Conservation (phyloP, 2,888 invertebrate species). For the Drosophila borborema region DNA sequence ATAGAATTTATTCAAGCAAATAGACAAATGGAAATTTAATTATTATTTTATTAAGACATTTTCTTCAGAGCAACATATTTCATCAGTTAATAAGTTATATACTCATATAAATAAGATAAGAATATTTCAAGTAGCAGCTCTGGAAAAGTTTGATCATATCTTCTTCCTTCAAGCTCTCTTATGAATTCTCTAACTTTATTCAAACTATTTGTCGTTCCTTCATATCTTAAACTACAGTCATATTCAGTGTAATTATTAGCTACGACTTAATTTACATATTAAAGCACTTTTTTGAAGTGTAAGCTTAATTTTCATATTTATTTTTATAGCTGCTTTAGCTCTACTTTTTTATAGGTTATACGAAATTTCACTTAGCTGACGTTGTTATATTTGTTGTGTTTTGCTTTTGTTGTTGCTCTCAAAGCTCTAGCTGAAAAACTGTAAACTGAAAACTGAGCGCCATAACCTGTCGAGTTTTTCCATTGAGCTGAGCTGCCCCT, state of each 20-base stretch:
- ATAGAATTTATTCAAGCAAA: too few relatives aligned
- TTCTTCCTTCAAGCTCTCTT: background rate
- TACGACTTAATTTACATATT: background rate
- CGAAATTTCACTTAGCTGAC: conserved; percentile 25
- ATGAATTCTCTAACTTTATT: background rate
- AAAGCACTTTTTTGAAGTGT: background rate
- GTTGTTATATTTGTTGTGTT: background rate
- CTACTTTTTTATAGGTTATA: conserved; percentile 28
- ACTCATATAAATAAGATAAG: background rate
- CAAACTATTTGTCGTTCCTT: background rate
- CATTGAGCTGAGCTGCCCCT: conserved; percentile 11
- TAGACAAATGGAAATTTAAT: too few relatives aligned
- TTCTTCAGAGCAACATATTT: too few relatives aligned
- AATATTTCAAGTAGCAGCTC: background rate
- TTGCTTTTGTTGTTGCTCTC: conserved; percentile 42
- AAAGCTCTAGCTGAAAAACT: conserved; percentile 38
- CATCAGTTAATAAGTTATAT: too few relatives aligned
- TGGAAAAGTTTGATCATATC: background rate
- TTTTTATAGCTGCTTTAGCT: background rate
- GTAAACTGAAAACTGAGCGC: conserved; percentile 29
- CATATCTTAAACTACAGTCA: background rate
- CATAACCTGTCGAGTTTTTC: conserved; percentile 41
- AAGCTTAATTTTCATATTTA: conserved; percentile 3
- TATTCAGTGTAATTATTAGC: background rate
- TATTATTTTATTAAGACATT: too few relatives aligned